Base-by-base conservation (phyloP, 2,888 invertebrate genomes). In the Orthonevra nobilis region DNA sequence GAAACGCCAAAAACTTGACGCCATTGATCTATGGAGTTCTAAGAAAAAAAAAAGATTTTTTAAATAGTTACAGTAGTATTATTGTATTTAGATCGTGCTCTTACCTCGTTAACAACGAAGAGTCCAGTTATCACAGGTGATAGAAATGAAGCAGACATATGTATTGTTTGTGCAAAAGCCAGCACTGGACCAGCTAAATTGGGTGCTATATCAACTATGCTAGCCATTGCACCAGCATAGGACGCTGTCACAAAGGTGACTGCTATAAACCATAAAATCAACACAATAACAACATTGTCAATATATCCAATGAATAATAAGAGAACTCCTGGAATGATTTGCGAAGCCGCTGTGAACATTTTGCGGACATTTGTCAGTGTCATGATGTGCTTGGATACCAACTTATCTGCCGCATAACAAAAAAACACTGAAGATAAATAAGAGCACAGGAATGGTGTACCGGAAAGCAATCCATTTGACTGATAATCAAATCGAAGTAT, bases 161-260 rank as follows among this genome's bases (percentile, higher is more conserved):
- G 93, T 83, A 94, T 93, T n/a, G 93, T 93, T 89, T 94, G 93
- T 82, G 93, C 93, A 86, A 93, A 94, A 9, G 93, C 93, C 81
- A 94, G 87, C 42, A 93, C 92, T 26, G 93, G 93, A 54, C 91
- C 94, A 54, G 94, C 94, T 83, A 93, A 92, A 88, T 94, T 94
- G n/a, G 94, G 94, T 0, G 94, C 93, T 70, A 94, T 92, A 85
- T 94, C 94, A 10, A 94, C 93, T 79, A 94, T 92, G 84, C 92
- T 94, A 0, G 94, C 93, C 92, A 94, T 94, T 2, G 93, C 93
- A 30, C 93, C 93, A 2, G 93, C 93, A 85, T 94, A 93, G 0
- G 93, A 91, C 7, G 93, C 93, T 14, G 93, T 93, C 83, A 94
- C 92, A 70, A 93, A 89, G 7, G 92, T 92, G 2, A 94, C 93